Base-by-base conservation (phyloP, 2,797 vertebrate species). In the Rhinoraja longicauda region DNA sequence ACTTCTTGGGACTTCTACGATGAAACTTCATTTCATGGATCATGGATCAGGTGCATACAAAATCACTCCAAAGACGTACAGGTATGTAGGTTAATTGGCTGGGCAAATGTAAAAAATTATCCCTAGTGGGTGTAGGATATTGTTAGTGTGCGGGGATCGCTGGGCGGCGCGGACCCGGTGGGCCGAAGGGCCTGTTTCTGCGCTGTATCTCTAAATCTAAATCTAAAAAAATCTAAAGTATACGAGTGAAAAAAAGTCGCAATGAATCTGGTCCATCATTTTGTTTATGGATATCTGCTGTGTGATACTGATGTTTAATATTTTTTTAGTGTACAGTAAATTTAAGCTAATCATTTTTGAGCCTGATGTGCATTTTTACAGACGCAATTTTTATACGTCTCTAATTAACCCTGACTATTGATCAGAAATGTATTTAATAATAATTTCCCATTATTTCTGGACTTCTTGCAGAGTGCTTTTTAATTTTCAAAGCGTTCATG, bases 351-450 rank as follows among this genome's bases (percentile, higher is more conserved):
- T 82, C 26, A 84, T 57, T n/a, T 64, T 59, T n/a, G 24, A 62
- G 15, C 4, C 13, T 88, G n/a, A n/a, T 64, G 26, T 3, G 15
- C 26, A n/a, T 53, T 59, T 81, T 24, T 2, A 32, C 4, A 26
- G 36, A 32, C 32, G 13, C 32, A 64, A 57, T 32, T 19, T n/a
- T 32, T 36, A n/a, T 26, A 82, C 4, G 15, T 64, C 9, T 32
- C 7, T 88, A 17, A 53, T 12, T 59, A 62, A 1, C 67, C 3
- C 13, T 19, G 19, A 26, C 24, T 73, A 36, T 88, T 88, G 26
- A 64, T n/a, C 84, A 88, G 84, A 64, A 64, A 64, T 62, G 57
- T 64, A 88, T 19, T 88, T n/a, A 88, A 88, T 12, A 88, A 62
- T 64, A n/a, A 36, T 88, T 84, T 84, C 53, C 53, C 57, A 59